Conservation (phyloP, 1,140 invertebrate species). For the Ptiloglossa arizonensis region DNA sequence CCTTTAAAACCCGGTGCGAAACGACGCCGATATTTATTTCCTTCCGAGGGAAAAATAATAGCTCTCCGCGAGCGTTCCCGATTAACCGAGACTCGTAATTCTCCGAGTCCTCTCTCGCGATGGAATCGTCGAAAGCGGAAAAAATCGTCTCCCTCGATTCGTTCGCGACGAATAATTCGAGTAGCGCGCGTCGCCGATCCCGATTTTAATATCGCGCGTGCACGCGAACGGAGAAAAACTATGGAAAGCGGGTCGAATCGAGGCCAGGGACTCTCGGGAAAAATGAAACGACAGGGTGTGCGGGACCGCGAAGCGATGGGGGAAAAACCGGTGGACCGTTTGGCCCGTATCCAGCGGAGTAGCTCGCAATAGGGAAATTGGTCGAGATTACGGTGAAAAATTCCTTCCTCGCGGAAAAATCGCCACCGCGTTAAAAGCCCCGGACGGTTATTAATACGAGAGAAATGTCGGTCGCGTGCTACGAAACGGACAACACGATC, state of each 20-base stretch:
- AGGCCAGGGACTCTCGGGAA: neutral
- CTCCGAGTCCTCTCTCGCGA: no score
- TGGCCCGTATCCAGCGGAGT: slow-evolving; percentile 52
- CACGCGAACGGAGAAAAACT: neutral
- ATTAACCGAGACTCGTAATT: no score
- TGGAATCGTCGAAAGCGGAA: no score
- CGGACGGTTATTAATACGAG: slow-evolving; percentile 43
- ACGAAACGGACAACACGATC: neutral
- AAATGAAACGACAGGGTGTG: slow-evolving; percentile 30
- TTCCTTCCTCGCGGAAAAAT: slow-evolving; percentile 51
- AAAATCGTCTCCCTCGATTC: no score
- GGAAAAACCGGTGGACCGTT: neutral
- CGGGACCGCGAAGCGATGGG: neutral
- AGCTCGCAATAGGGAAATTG: slow-evolving; percentile 45
- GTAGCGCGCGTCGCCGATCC: no score
- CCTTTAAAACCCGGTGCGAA: slow-evolving; percentile 18
- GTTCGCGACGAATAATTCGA: no score
- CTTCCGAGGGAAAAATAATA: no score
- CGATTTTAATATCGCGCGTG: slow-evolving; percentile 12
- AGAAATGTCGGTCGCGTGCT: slow-evolving; percentile 7
- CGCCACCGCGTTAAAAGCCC: slow-evolving; percentile 25
- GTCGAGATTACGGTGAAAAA: slow-evolving; percentile 43
- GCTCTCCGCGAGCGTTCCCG: no score
- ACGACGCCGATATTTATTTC: no score
- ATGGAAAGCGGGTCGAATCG: neutral